Evolutionary conservation across 2,113 vertebrate species (phyloP).

Genomic region (Campylorhamphus procurvoides): DNA sequence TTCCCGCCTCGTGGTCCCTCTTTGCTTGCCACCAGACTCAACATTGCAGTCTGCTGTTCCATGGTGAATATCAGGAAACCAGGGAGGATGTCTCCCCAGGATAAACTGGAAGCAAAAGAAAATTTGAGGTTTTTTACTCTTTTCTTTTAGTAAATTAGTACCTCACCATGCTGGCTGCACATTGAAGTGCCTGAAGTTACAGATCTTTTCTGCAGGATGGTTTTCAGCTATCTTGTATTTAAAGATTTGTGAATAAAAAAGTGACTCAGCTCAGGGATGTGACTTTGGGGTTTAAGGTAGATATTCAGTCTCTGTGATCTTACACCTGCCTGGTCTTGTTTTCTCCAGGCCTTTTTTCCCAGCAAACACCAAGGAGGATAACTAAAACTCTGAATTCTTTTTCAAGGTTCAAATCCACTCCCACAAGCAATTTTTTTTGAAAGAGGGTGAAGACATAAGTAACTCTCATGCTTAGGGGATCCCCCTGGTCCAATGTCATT

Average conservation of each 20-base stretch:
- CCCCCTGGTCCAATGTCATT: neutral
- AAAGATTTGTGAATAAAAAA: neutral
- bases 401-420: neutral
- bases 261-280: neutral
- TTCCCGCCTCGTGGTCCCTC: rapidly evolving
- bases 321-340: neutral
- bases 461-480: neutral
- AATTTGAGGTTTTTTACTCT: neutral
- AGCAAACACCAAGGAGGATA: neutral
- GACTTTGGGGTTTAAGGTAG: neutral
- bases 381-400: neutral
- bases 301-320: neutral
- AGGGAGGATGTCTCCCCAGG: neutral
- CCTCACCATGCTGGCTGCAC: neutral
- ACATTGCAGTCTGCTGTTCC: neutral
- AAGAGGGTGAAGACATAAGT: neutral
- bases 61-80: neutral
- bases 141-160: neutral
- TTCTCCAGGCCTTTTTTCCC: neutral
- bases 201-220: neutral
- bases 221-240: neutral
- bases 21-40: neutral
- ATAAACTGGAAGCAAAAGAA: neutral
- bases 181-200: neutral
- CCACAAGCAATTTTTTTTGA: neutral